Evolutionary conservation across 2,888 invertebrate genomes (phyloP).

Genomic region (Pterobdella sp.): DNA sequence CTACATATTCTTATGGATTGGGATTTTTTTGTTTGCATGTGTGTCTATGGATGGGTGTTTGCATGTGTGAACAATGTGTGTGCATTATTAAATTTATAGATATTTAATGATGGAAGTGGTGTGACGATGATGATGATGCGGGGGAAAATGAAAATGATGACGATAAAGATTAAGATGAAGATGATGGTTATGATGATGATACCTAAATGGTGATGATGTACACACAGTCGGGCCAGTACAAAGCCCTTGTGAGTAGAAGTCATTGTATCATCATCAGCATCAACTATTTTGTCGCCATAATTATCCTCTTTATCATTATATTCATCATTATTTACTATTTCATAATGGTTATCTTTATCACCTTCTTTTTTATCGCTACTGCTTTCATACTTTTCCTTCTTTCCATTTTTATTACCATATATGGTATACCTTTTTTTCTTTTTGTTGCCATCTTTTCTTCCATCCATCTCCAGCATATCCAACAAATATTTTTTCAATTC

Average conservation of each 20-base stretch:
- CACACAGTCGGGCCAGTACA: not conserved
- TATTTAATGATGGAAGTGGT: not conserved
- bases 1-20: too few relatives aligned
- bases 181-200: not conserved
- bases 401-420: not conserved
- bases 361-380: constrained; percentile 44
- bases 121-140: constrained; percentile 8
- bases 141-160: not conserved
- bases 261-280: not conserved
- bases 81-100: too few relatives aligned
- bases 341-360: not conserved
- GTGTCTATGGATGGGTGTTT: too few relatives aligned
- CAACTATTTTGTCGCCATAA: constrained; percentile 40
- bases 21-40: too few relatives aligned
- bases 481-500: too few relatives aligned
- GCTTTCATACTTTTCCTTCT: constrained; percentile 49
- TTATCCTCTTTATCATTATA: constrained; percentile 47
- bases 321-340: constrained; percentile 39
- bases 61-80: too few relatives aligned
- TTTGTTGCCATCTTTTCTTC: too few relatives aligned
- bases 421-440: too few relatives aligned
- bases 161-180: not conserved
- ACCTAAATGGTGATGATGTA: not conserved
- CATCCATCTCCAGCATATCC: too few relatives aligned
- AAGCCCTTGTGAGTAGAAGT: not conserved